Base-by-base conservation (phyloP, 1,140 invertebrate species). In the Pseudomyrmex flavicornis region DNA sequence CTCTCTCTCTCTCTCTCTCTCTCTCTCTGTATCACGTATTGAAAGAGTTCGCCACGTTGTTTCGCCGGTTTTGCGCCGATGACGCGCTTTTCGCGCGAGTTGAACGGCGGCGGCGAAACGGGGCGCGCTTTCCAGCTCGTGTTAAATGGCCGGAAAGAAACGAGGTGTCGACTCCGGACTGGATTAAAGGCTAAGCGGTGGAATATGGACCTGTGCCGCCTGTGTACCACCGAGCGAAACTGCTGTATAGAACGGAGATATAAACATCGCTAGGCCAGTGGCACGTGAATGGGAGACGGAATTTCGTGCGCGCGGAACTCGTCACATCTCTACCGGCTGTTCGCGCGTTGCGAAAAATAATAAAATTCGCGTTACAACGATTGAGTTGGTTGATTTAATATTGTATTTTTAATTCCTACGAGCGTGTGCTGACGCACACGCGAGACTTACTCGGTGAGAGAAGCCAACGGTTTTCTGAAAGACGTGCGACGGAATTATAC, bases 61-160 rank as follows among this genome's bases (percentile, higher is more conserved):
- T 35, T 35, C 35, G 35, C 35, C 5, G 59, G 58, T 26, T 65
- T 56, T 63, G 48, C 46, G 82, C 66, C 82, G 54, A 83, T 83
- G 74, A 83, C 73, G 74, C 50, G 75, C 15, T 80, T 73, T 58
- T 20, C 62, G 22, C 63, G 22, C 61, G 73, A 69, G 44, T 35
- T 35, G 48, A 79, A 73, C 72, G 35, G 59, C 46, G 68, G 62
- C 44, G 80, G 48, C 79, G 74, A 68, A 54, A 61, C 82, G 74
- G 74, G 20, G 56, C 48, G 50, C 84, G 79, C 59, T 82, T 48
- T 61, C 80, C 68, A 76, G 44, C 46, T 26, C 59, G 75, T 58
- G 87, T 88, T 89, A 88, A 89, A 89, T 88, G 87, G 86, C 87
- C 63, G 87, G 84, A 88, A 89, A 88, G 86, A 85, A 88, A 88